Base-by-base conservation (phyloP, 30 jellyfish, hydroid and myxozoan genomes). In the Turritopsis dohrnii region DNA sequence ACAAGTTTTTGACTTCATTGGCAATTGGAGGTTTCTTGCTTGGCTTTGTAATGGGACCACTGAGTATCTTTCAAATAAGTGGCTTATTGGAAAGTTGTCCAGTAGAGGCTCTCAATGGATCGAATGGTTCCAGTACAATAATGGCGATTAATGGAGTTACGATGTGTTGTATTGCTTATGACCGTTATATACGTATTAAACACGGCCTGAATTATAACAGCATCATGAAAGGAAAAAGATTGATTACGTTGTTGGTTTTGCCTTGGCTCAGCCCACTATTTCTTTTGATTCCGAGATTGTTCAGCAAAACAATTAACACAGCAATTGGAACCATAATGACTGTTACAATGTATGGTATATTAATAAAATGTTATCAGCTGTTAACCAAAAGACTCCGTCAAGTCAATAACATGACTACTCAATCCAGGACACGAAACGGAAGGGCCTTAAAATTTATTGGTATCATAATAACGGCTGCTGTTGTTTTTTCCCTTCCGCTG, bases 81-180 rank as follows among this genome's bases (percentile, higher is more conserved):
- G 19, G 9, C 28, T 8, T 27, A 7, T 8, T 27, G 4, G 0
- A 69, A 1, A 23, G 77, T 27, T 8, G 19, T 7, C 9, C 16
- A 7, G 9, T 16, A 16, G 77, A 8, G 9, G 22, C 19, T 23
- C 16, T 8, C 8, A 69, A 8, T 7, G 28, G 9, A 7, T 8
- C 22, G 8, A 69, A 69, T 9, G 9, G 9, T 8, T 69, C 16
- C 28, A 69, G 22, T n/a, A 69, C 77, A n/a, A 8, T 69, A 7
- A 69, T 69, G 77, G 77, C 77, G 9, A 69, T 69, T 9, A 7
- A 16, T 0, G 77, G 77, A 8, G 22, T 19, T 69, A 69, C 77
- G 8, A 16, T 69, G 0, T 16, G 77, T n/a, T 69, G 77, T 19
- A 69, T 69, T 69, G 77, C 77, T 69, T 69, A 69, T 27, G 77